Conservation (phyloP, 2,113 vertebrate genomes). For the Sebastes schlegelii region DNA sequence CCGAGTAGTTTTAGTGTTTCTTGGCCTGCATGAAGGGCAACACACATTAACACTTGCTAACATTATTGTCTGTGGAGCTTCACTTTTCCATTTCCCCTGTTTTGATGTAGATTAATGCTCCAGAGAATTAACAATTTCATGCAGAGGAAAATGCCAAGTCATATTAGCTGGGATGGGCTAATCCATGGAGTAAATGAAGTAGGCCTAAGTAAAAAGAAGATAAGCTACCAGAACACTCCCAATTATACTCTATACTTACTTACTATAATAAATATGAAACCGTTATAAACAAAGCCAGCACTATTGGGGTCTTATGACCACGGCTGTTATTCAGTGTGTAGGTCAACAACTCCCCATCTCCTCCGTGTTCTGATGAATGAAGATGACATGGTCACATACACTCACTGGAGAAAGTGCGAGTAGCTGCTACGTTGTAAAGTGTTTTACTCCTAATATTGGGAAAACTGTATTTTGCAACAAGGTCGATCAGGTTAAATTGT, state of each 20-base stretch:
- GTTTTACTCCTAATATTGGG: background rate
- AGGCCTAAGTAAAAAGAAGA: background rate
- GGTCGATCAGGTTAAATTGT: background rate
- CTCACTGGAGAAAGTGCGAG: background rate
- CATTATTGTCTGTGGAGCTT: background rate
- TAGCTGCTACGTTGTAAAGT: background rate
- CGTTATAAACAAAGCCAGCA: background rate
- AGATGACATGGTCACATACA: background rate
- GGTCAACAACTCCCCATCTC: background rate
- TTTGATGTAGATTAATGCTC: background rate
- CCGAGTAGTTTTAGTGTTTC: background rate
- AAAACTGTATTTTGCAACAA: too few relatives aligned
- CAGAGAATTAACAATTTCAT: background rate
- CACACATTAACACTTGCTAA: background rate
- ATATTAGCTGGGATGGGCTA: background rate
- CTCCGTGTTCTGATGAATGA: background rate
- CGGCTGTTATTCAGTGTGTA: too few relatives aligned
- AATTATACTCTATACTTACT: background rate
- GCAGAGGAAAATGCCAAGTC: background rate
- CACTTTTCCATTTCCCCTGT: background rate
- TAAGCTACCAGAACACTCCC: background rate
- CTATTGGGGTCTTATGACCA: too few relatives aligned
- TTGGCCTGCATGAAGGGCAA: background rate
- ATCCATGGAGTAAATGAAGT: background rate
- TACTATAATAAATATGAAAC: background rate